A percentile compares a stretch with the other conserved stretches of the same genome.
phyloP scores from a whole-genome alignment of 1,140 invertebrate species.

The Cataglyphis hispanica region DNA sequence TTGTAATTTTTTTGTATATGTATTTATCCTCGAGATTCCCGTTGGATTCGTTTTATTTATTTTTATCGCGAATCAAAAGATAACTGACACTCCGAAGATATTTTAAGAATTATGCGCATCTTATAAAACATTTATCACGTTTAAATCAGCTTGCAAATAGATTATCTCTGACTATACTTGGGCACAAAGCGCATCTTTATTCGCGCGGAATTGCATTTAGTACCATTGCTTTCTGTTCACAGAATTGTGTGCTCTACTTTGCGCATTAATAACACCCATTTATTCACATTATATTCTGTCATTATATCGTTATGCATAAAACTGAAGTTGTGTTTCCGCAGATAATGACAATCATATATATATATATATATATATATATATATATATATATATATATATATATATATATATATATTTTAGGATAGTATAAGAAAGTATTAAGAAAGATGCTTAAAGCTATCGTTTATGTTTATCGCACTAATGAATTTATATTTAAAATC shows the following conservation, averaged over 20 bases:
- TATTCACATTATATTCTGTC: not conserved
- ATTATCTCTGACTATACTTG: conserved; percentile 26
- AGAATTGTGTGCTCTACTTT: not conserved
- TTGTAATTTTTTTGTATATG: conserved; percentile 21
- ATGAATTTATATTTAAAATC: not conserved
- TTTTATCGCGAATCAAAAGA: conserved; percentile 31
- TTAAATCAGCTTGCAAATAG: conserved; percentile 48
- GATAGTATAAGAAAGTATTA: not conserved
- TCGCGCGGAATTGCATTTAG: conserved; percentile 15
- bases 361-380: too few species aligned
- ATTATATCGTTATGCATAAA: not conserved
- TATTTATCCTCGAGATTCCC: conserved; percentile 43
- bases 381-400: too few species aligned
- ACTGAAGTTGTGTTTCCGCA: not conserved
- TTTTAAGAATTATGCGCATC: conserved; percentile 31
- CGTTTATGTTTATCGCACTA: not conserved
- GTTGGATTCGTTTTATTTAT: conserved; percentile 14
- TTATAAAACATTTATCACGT: conserved; percentile 26
- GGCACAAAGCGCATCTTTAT: not conserved
- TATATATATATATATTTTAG: not conserved
- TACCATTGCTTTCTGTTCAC: not conserved
- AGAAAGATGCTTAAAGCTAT: not conserved
- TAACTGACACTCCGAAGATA: conserved; percentile 13
- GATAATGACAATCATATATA: not conserved
- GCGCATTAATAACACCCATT: not conserved